Evolutionary conservation across 2,888 invertebrate species (phyloP).

Genomic region (Ophion ventricosus): DNA sequence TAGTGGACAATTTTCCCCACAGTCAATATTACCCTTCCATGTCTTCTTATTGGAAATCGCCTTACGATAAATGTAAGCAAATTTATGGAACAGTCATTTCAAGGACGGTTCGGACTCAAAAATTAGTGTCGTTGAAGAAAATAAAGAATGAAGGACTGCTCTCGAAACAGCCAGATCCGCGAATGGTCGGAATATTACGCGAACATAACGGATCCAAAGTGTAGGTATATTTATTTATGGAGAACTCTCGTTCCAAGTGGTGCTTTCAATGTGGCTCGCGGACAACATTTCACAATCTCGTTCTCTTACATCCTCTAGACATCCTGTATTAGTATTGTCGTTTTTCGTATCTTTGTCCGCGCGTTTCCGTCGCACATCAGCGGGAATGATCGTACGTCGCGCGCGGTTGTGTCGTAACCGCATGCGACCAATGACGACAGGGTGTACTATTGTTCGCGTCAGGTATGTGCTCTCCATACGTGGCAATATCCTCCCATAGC

Average conservation of each 20-base stretch:
- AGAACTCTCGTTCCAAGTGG: background rate
- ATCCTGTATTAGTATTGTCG: constrained; percentile 17
- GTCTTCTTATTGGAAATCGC: too few species aligned
- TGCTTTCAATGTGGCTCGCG: background rate
- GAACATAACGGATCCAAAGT: too few species aligned
- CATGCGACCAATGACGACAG: constrained; percentile 1
- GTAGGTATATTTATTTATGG: background rate
- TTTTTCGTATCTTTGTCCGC: constrained; percentile 28
- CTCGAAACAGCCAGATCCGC: too few species aligned
- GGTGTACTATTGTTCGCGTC: constrained; percentile 6
- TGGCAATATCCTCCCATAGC: background rate
- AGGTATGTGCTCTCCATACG: background rate
- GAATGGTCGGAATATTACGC: too few species aligned
- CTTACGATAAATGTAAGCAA: too few species aligned
- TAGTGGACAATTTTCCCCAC: too few species aligned
- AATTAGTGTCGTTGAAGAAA: too few species aligned
- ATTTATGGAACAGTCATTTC: too few species aligned
- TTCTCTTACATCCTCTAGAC: background rate
- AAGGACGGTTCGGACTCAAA: too few species aligned
- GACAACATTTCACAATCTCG: constrained; percentile 18
- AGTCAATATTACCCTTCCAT: too few species aligned
- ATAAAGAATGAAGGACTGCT: too few species aligned
- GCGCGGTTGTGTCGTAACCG: constrained; percentile 25
- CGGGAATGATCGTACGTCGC: constrained; percentile 7
- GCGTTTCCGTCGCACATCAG: constrained; percentile 32